Percentiles rank a stretch among this genome's conserved stretches.
Conservation (phyloP, 64 coral and sea anemone genomes). For the Porites australiensis region DNA sequence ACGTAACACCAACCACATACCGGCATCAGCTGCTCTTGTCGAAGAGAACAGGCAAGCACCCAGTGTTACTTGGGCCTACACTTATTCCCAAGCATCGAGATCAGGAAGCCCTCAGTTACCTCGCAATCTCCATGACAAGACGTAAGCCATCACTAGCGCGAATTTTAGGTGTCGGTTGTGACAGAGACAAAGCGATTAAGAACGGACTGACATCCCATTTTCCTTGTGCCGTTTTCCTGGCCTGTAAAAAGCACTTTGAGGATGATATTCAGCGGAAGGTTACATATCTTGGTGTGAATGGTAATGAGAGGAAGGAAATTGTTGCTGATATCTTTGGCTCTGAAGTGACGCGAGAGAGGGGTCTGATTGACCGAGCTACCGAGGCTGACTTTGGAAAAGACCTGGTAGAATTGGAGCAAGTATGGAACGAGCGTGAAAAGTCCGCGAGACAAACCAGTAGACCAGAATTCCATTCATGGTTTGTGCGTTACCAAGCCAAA, state of each 20-base stretch:
- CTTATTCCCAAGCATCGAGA: slow-evolving; percentile 47
- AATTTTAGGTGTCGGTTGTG: slow-evolving; percentile 15
- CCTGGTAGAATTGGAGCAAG: not conserved
- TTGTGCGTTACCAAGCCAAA: slow-evolving; percentile 8
- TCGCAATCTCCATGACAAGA: slow-evolving; percentile 6
- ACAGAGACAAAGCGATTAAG: slow-evolving; percentile 46
- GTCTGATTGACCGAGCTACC: not conserved
- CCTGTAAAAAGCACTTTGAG: slow-evolving; percentile 58
- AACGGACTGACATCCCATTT: slow-evolving; percentile 21
- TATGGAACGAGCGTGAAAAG: slow-evolving; percentile 44
- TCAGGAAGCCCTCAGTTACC: slow-evolving; percentile 18
- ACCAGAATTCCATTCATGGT: slow-evolving; percentile 28
- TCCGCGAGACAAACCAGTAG: not conserved
- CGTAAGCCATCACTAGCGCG: not conserved
- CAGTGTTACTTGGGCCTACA: slow-evolving; percentile 47
- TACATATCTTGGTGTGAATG: slow-evolving; percentile 15
- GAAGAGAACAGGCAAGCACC: slow-evolving; percentile 34
- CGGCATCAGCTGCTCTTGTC: not conserved
- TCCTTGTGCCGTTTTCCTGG: not conserved
- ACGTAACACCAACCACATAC: slow-evolving; percentile 56
- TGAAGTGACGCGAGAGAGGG: slow-evolving; percentile 20
- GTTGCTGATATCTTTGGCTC: slow-evolving; percentile 32
- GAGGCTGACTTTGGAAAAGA: slow-evolving; percentile 14
- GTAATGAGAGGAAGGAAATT: not conserved
- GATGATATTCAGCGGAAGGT: slow-evolving; percentile 53